Conservation (phyloP, 2,113 vertebrate species). For the Mormoops blainvillei region DNA sequence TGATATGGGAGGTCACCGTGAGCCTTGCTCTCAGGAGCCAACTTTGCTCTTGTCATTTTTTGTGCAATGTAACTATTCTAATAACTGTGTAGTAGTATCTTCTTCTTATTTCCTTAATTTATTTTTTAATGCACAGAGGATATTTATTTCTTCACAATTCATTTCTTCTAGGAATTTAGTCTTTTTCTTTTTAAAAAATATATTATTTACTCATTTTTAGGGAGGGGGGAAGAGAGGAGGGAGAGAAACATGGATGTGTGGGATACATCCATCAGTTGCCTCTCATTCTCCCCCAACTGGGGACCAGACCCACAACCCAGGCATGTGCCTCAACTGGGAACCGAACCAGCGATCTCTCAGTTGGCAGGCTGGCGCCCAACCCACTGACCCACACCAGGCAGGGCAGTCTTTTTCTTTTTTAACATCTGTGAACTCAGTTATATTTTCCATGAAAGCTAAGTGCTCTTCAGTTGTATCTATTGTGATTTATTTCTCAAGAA, state of each 20-base stretch:
- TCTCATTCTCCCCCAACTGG: too few relatives aligned
- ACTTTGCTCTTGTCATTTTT: neutral
- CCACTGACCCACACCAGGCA: too few relatives aligned
- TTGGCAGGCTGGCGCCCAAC: too few relatives aligned
- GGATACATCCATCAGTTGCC: too few relatives aligned
- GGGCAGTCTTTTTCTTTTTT: neutral
- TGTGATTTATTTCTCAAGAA: conserved; percentile 5
- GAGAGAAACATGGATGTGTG: too few relatives aligned
- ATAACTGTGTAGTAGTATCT: neutral
- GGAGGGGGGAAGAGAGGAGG: too few relatives aligned
- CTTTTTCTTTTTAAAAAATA: neutral
- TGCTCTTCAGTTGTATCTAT: neutral
- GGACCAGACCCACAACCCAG: too few relatives aligned
- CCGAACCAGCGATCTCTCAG: too few relatives aligned
- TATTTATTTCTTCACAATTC: neutral
- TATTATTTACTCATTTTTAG: too few relatives aligned
- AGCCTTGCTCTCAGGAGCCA: neutral
- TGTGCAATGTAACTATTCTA: neutral
- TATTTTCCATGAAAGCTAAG: neutral
- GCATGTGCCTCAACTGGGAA: too few relatives aligned
- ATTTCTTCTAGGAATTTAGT: neutral
- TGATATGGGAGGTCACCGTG: neutral
- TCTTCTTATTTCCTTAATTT: neutral
- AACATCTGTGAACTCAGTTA: neutral
- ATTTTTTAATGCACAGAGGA: neutral